Evolutionary conservation across 1,140 invertebrate species (phyloP).

Genomic region (Drosophila lacertosa): DNA sequence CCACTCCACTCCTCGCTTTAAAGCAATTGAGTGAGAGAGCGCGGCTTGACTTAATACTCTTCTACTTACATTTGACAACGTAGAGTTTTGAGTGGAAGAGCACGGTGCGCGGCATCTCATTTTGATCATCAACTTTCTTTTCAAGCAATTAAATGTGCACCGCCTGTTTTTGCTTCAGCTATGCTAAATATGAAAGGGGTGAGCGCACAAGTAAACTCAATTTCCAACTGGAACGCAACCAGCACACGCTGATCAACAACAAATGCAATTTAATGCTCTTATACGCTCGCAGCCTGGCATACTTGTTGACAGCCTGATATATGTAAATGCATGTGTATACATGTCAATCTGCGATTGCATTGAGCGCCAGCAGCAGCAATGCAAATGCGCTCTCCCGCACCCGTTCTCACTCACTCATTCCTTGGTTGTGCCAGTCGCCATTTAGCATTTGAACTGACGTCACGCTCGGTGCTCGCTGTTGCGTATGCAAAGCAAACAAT

Average conservation of each 20-base stretch:
- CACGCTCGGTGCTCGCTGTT: background rate
- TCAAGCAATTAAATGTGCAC: too few species aligned
- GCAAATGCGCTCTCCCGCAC: background rate
- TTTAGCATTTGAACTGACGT: conserved; percentile 15
- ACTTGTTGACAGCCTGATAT: background rate
- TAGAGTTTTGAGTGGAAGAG: too few species aligned
- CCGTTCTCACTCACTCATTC: background rate
- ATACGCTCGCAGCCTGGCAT: background rate
- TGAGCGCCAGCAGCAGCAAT: background rate
- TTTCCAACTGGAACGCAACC: conserved; percentile 1
- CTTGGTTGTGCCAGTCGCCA: background rate
- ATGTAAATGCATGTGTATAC: background rate
- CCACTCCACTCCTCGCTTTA: too few species aligned
- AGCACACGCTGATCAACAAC: background rate
- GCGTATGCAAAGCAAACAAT: conserved; percentile 20
- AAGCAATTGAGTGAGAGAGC: too few species aligned
- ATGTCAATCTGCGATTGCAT: background rate
- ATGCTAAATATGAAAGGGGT: too few species aligned
- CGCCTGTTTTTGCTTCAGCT: too few species aligned
- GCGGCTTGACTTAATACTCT: too few species aligned
- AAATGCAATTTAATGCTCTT: conserved; percentile 7
- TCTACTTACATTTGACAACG: too few species aligned
- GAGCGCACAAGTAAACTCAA: background rate
- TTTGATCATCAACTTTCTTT: too few species aligned
- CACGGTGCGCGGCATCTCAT: too few species aligned